These are phyloP conservation scores for Corbicula japonica DNA, from an alignment of 2,888 invertebrate genomes.

Conservation along the genomic window DNA sequence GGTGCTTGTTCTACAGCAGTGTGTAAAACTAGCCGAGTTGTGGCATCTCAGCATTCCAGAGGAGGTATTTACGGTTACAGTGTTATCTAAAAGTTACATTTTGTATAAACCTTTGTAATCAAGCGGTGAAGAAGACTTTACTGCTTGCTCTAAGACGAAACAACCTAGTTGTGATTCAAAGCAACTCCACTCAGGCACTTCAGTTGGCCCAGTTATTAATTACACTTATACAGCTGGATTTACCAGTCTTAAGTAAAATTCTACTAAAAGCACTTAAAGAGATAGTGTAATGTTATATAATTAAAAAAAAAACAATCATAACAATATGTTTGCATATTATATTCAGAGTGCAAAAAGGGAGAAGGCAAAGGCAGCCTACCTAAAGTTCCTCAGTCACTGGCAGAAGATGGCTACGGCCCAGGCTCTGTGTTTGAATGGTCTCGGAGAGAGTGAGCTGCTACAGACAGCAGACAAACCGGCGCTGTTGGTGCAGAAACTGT, in stretches of 20 bases:
- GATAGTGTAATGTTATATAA: not conserved
- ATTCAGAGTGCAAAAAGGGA: conserved; percentile 69
- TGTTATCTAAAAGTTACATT: too few relatives aligned
- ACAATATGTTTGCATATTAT: too few relatives aligned
- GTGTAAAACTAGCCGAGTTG: conserved; percentile 74
- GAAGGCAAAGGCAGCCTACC: conserved; percentile 74
- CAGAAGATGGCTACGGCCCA: conserved; percentile 78
- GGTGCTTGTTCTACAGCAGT: conserved; percentile 74
- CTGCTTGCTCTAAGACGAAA: too few relatives aligned
- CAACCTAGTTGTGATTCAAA: too few relatives aligned
- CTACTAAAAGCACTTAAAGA: too few relatives aligned
- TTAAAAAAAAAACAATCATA: not conserved
- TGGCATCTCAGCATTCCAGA: conserved; percentile 74
- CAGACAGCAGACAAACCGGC: conserved; percentile 70
- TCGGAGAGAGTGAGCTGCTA: conserved; percentile 74
- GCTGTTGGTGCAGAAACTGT: conserved; percentile 76
- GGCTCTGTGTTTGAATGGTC: conserved; percentile 72
- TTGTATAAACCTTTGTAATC: too few relatives aligned
- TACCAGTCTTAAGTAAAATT: too few relatives aligned
- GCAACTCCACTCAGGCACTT: too few relatives aligned
- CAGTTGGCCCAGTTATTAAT: too few relatives aligned
- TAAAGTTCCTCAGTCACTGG: conserved; percentile 75
- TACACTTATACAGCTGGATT: too few relatives aligned
- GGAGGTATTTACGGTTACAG: conserved; percentile 56
- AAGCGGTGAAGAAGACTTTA: too few relatives aligned